Conservation (phyloP, 2,888 invertebrate species). For the Leistus spinibarbis region DNA sequence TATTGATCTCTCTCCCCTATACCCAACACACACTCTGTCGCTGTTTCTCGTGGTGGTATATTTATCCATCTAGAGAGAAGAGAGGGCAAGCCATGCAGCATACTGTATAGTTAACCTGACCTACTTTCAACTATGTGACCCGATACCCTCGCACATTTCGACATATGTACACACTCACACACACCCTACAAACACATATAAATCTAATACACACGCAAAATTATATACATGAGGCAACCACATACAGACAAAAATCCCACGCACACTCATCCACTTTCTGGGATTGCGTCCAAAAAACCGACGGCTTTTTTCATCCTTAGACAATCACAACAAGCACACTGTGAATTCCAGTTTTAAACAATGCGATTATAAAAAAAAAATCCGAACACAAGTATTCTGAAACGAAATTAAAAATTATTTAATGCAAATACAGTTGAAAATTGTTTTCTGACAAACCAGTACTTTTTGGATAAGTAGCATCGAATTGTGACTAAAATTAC, state of each 20-base stretch:
- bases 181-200: not conserved
- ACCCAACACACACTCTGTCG: not conserved
- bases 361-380: not conserved
- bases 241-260: not conserved
- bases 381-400: no score
- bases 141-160: constrained; percentile 5
- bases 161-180: not conserved
- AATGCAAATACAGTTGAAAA: no score
- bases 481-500: no score
- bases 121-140: constrained; percentile 26
- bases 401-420: no score
- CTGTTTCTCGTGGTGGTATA: not conserved
- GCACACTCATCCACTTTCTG: not conserved
- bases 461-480: no score
- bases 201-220: not conserved
- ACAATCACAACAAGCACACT: not conserved
- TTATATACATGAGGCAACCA: not conserved
- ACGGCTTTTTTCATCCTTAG: not conserved
- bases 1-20: constrained; percentile 23
- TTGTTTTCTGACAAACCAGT: no score
- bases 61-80: not conserved
- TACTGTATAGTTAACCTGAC: constrained; percentile 24
- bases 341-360: not conserved
- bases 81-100: not conserved
- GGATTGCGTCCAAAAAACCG: not conserved